Evolutionary conservation across 2,113 vertebrate genomes (phyloP).

Genomic region (Sapajus apella): DNA sequence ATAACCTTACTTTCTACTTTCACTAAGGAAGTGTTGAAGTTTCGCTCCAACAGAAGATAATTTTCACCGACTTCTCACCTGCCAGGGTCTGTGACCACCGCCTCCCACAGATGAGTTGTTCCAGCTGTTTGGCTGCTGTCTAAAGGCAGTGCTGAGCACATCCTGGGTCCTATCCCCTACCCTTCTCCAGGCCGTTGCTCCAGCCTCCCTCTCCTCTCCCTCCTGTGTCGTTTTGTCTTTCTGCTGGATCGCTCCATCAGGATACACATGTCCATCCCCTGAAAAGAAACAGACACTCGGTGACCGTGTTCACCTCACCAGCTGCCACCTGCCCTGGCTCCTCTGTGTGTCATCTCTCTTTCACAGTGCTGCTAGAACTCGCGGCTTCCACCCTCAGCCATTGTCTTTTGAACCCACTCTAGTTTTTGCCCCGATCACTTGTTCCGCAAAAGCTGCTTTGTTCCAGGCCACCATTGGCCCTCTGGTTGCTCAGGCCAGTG

Average conservation of each 20-base stretch:
- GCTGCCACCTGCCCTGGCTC: background rate
- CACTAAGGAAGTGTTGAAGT: background rate
- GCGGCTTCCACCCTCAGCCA: background rate
- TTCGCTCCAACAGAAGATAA: background rate
- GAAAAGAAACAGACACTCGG: background rate
- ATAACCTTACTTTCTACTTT: background rate
- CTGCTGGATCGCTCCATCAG: accelerated
- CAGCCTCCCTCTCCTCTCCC: background rate
- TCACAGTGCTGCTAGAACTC: background rate
- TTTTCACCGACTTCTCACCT: background rate
- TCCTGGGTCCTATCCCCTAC: too few species aligned
- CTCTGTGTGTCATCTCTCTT: background rate
- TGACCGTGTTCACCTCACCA: too few species aligned
- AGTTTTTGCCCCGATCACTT: background rate
- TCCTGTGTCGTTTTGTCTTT: background rate
- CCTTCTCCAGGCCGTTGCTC: background rate
- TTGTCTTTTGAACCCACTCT: background rate
- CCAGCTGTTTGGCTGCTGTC: background rate
- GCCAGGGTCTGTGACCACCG: too few species aligned
- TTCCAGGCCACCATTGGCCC: background rate
- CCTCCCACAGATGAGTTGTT: too few species aligned
- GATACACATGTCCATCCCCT: background rate
- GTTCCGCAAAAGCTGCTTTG: background rate
- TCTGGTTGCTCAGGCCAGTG: background rate
- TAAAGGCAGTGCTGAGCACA: background rate